phyloP scores from a whole-genome alignment of 2,888 invertebrate genomes.

The Rhingia rostrata region DNA sequence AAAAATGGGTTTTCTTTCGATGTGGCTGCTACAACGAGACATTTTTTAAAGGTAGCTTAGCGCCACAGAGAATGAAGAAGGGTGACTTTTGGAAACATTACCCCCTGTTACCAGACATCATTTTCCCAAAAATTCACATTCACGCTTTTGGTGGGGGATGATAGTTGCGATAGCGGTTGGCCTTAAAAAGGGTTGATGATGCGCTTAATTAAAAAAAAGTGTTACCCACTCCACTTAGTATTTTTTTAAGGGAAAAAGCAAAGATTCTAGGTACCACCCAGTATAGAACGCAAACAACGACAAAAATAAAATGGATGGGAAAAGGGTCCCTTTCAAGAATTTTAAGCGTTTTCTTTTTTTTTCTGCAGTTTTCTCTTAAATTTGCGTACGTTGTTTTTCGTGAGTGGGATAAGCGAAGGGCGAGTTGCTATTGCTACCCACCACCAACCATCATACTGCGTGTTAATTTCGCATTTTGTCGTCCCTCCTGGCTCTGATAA shows the following conservation, averaged over 20 bases:
- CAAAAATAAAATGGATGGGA: constrained; percentile 61
- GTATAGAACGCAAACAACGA: constrained; percentile 44
- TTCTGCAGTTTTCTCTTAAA: constrained; percentile 46
- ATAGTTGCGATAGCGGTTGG: constrained; percentile 23
- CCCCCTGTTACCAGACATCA: constrained; percentile 26
- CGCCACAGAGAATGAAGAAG: constrained; percentile 1
- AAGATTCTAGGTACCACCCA: constrained; percentile 38
- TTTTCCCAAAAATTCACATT: constrained; percentile 26
- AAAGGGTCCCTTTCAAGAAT: constrained; percentile 61
- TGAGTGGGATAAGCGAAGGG: constrained; percentile 5
- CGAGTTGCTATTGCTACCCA: constrained; percentile 37
- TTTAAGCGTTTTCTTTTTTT: constrained; percentile 38
- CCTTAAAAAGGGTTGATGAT: constrained; percentile 3
- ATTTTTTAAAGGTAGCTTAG: constrained; percentile 51
- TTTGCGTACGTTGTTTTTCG: constrained; percentile 40
- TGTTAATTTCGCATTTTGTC: constrained; percentile 71
- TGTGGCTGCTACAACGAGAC: constrained; percentile 33
- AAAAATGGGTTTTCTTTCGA: constrained; percentile 48
- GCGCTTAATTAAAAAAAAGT: constrained; percentile 19
- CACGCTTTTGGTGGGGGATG: background rate
- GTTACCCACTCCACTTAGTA: background rate
- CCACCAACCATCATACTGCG: constrained; percentile 56
- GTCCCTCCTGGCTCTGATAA: constrained; percentile 70
- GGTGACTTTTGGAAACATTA: constrained; percentile 51
- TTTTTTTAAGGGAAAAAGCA: constrained; percentile 43